Evolutionary conservation across 2,888 invertebrate genomes (phyloP), one percentile per base, ranked within the genome.

Genomic region (Trachelus tabidus): DNA sequence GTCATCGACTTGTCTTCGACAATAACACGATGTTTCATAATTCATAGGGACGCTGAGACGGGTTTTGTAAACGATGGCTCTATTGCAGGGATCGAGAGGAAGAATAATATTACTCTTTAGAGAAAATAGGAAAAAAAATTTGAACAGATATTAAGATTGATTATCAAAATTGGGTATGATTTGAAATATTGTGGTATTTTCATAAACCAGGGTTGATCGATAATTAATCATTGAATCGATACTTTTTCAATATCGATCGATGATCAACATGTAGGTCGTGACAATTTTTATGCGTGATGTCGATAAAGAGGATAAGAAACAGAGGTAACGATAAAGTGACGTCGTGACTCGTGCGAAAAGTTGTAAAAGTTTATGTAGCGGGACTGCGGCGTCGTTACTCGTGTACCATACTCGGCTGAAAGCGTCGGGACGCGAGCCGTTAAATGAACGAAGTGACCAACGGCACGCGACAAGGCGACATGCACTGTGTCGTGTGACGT

Each of bases 401-500:
- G 79, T 76, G 79, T 79, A 79, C 76, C 75, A 73, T 79, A 69
- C 73, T 77, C 73, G 76, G 76, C 69, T 33, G 73, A 35, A 75
- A 69, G 73, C 76, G 76, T 56, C 56, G 56, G 56, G 56, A 56
- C 69, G 76, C 37, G 40, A 34, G 34, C 56, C 73, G 73, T 73
- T 73, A 56, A 31, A 34, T 33, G 75, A 56, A 79, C 75, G 76
- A 80, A 75, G 78, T 77, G 79, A 79, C 79, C 81, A 80, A 80
- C 79, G 77, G 80, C 79, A 81, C 81, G 77, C 76, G 81, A 82
- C 81, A 77, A 77, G 79, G 78, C 78, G 82, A 82, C 82, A 82
- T 80, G 81, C 81, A 82, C 76, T 78, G 81, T 81, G 82, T 82
- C 81, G 81, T 80, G 77, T 79, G 78, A 75, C 76, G 79, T 82